Evolutionary conservation across 2,888 invertebrate species (phyloP).

Genomic region (Bibio marci): DNA sequence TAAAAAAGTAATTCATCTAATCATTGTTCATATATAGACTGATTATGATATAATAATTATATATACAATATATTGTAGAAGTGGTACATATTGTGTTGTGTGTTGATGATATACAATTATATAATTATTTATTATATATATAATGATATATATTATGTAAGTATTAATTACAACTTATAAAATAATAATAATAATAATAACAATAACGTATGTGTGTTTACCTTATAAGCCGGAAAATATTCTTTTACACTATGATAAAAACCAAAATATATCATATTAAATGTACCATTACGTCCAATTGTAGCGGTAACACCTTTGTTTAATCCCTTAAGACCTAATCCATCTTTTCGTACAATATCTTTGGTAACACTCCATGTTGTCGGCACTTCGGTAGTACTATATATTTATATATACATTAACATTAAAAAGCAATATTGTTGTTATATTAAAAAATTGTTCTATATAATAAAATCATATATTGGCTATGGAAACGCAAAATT

Average conservation of each 20-base stretch:
- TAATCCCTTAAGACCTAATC: slow-evolving; percentile 62
- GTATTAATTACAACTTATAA: too few species aligned
- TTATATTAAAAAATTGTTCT: not conserved
- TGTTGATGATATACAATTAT: too few species aligned
- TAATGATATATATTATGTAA: too few species aligned
- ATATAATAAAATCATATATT: not conserved
- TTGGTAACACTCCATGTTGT: slow-evolving; percentile 67
- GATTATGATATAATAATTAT: too few species aligned
- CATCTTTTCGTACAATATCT: slow-evolving; percentile 56
- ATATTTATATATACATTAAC: not conserved
- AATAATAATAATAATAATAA: too few species aligned
- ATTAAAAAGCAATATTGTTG: not conserved
- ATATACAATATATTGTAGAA: too few species aligned
- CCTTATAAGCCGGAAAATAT: slow-evolving; percentile 44
- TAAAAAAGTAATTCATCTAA: too few species aligned
- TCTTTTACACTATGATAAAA: slow-evolving; percentile 86
- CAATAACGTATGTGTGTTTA: too few species aligned
- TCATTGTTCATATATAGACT: too few species aligned
- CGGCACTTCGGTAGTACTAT: slow-evolving; percentile 39
- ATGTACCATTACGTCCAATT: slow-evolving; percentile 73
- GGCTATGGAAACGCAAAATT: too few species aligned
- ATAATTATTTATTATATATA: too few species aligned
- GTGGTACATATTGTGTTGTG: too few species aligned
- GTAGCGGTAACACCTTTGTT: slow-evolving; percentile 83
- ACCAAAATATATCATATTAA: slow-evolving; percentile 90